Base-by-base conservation (phyloP, 2,797 vertebrate genomes). In the Onychomys leucogaster region DNA sequence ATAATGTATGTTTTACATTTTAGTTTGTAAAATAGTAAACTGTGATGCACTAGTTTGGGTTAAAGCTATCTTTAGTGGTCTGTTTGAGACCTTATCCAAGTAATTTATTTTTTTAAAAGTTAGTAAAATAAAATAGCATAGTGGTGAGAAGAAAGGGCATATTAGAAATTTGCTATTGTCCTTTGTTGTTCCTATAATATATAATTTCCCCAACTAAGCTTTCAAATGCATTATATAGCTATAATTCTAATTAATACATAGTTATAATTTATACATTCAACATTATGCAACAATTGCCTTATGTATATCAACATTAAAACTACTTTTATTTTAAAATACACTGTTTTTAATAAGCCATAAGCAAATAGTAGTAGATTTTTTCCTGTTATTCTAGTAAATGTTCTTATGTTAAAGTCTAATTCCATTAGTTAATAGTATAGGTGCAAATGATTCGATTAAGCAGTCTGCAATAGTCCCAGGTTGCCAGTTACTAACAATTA, bases 21-120 rank as follows among this genome's bases (percentile, higher is more conserved):
- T 52, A 52, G 27, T 96, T 95, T 52, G 46, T 73, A 27, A 94
- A 96, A 67, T 81, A 43, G 86, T 85, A 75, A 92, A 29, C 57
- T 85, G n/a, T 41, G 75, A 80, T 77, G 9, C 21, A 55, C 34
- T 52, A 61, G 43, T 1, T 67, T 86, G 29, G 16, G 21, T 41
- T 80, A 81, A 75, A 85, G 2, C 29, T 92, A 55, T 19, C 5
- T 86, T 27, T 43, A 67, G 59, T 83, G 9, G 13, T 83, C 65
- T 90, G 46, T 55, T 93, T 23, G 83, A 57, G n/a, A 87, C 13
- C 14, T 73, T 82, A 32, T 32, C 19, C 86, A 37, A 90, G 32
- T 87, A 88, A 89, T 52, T 90, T 80, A 77, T 57, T 87, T 90
- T 93, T 69, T 8, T 94, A 69, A 88, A 91, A 14, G 75, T 82